These are phyloP conservation scores for Rafetus swinhoei DNA, from an alignment of 2,113 vertebrate species.

Conservation along the genomic window DNA sequence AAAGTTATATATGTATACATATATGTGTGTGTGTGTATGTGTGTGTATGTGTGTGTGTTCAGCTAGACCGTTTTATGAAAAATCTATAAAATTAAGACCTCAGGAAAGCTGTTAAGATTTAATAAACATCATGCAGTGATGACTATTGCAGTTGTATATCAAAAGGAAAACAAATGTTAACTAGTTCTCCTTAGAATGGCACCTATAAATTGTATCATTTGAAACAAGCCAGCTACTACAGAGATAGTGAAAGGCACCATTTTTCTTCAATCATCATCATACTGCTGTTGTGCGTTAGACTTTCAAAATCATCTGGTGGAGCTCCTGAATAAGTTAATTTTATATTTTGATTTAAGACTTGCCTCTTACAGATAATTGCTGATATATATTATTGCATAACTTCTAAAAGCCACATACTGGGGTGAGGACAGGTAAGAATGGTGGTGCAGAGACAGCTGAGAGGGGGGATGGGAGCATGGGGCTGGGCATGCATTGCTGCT, in stretches of 20 bases:
- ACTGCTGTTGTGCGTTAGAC: background rate
- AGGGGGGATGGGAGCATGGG: background rate
- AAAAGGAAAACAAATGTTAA: background rate
- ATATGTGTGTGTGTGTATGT: too few species aligned
- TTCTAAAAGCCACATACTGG: background rate
- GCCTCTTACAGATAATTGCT: background rate
- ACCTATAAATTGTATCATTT: background rate
- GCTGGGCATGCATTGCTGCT: background rate
- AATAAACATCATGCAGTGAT: background rate
- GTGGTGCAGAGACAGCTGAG: background rate
- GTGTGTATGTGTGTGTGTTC: background rate
- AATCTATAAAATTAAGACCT: background rate
- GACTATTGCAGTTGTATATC: background rate
- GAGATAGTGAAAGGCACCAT: background rate
- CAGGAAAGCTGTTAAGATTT: background rate
- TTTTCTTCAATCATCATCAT: background rate
- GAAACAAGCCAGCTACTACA: background rate
- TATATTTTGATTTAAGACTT: conserved; percentile 19
- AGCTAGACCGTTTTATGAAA: background rate
- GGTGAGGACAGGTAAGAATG: background rate
- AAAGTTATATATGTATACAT: background rate
- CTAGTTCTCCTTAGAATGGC: background rate
- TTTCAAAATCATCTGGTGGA: background rate
- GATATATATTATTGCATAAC: background rate
- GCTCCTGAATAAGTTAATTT: background rate